These are phyloP conservation scores for Artemisiospiza belli DNA, from an alignment of 2,113 vertebrate species.

Conservation along the genomic window DNA sequence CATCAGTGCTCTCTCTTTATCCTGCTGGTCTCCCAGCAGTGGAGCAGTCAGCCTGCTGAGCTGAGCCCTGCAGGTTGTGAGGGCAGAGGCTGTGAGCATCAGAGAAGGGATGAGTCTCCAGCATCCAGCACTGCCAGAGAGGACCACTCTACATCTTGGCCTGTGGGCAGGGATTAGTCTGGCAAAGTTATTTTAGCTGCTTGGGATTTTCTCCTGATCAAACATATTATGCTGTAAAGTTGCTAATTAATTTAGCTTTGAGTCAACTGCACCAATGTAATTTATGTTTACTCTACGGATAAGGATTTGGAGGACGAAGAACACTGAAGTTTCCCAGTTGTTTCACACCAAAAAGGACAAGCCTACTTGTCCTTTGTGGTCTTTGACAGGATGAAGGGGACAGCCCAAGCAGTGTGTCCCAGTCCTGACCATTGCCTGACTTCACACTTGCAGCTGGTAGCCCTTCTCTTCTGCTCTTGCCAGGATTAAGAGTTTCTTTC, in stretches of 20 bases:
- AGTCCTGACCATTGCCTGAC: neutral
- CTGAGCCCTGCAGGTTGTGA: neutral
- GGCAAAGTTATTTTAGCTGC: neutral
- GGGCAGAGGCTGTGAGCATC: neutral
- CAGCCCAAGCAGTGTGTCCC: neutral
- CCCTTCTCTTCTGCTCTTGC: neutral
- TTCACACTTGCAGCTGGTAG: neutral
- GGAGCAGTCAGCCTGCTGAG: neutral
- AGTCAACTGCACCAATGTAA: neutral
- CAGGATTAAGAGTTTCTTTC: neutral
- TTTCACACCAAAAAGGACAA: neutral
- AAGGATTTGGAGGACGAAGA: neutral
- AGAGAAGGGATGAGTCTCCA: neutral
- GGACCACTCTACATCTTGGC: accelerated
- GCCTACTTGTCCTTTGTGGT: neutral
- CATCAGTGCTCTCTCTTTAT: neutral
- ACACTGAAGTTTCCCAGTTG: neutral
- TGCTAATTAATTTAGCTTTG: neutral
- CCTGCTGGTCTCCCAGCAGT: neutral
- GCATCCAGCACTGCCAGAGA: neutral
- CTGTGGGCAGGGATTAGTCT: neutral
- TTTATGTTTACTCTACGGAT: neutral
- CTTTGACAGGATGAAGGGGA: neutral
- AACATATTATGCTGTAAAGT: neutral
- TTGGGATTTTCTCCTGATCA: neutral